Evolutionary conservation across 2,888 invertebrate genomes (phyloP).

Genomic region (Diloba caeruleocephala): DNA sequence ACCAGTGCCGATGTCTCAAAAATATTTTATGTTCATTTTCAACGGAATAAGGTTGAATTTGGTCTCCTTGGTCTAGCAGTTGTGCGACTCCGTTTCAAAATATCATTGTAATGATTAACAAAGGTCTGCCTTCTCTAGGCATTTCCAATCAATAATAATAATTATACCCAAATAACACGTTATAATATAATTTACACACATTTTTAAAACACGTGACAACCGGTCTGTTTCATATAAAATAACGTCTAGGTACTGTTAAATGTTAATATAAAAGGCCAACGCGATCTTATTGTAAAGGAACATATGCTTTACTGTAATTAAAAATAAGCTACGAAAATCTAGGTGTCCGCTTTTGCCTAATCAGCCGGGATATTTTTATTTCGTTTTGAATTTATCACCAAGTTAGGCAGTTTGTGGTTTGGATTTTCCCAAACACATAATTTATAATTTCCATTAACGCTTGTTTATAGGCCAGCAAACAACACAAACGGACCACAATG

Average conservation of each 20-base stretch:
- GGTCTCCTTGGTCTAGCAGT: slow-evolving; percentile 75
- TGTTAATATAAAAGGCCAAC: slow-evolving; percentile 26
- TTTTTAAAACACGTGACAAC: slow-evolving; percentile 45
- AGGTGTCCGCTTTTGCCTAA: slow-evolving; percentile 47
- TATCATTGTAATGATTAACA: slow-evolving; percentile 47
- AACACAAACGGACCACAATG: slow-evolving; percentile 11
- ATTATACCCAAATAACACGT: slow-evolving; percentile 40
- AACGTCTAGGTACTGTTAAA: slow-evolving; percentile 14
- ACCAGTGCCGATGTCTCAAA: slow-evolving; percentile 62
- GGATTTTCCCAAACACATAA: not conserved
- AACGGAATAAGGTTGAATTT: slow-evolving; percentile 64
- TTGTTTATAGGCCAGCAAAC: slow-evolving; percentile 45
- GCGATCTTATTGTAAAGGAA: slow-evolving; percentile 34
- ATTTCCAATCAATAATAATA: slow-evolving; percentile 47
- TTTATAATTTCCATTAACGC: slow-evolving; percentile 13
- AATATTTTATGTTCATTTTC: slow-evolving; percentile 61
- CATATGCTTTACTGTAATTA: slow-evolving; percentile 50
- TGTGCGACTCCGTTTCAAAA: slow-evolving; percentile 70
- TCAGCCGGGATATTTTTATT: slow-evolving; percentile 24
- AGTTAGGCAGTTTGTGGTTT: not conserved
- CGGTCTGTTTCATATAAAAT: slow-evolving; percentile 19
- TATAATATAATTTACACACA: slow-evolving; percentile 29
- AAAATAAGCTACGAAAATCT: slow-evolving; percentile 51
- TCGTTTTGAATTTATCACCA: not conserved
- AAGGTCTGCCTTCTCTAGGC: slow-evolving; percentile 50